Evolutionary conservation across 2,888 invertebrate genomes (phyloP).

Genomic region (Monopis laevigella): DNA sequence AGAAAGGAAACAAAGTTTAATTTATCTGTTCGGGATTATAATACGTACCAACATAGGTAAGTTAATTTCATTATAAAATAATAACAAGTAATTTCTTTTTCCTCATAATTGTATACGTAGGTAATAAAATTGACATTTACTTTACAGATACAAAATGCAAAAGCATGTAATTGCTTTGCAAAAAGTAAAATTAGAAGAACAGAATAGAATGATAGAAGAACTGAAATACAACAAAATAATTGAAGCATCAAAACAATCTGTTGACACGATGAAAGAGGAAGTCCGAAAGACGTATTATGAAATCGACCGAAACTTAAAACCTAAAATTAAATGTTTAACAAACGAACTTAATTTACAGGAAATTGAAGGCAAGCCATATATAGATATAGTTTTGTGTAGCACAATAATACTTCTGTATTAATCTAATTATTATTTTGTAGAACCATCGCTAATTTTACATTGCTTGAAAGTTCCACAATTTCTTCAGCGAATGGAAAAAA

Average conservation of each 20-base stretch:
- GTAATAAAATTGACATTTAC: background rate
- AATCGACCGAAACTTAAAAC: conserved; percentile 64
- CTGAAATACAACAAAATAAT: conserved; percentile 75
- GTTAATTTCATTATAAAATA: conserved; percentile 6
- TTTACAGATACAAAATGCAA: conserved; percentile 71
- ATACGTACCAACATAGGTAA: conserved; percentile 53
- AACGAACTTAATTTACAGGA: conserved; percentile 53
- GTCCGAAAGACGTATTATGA: conserved; percentile 64
- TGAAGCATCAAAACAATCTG: conserved; percentile 70
- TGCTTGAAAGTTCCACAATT: conserved; percentile 73
- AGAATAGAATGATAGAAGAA: conserved; percentile 77
- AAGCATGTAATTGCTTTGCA: conserved; percentile 78
- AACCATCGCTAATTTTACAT: conserved; percentile 45
- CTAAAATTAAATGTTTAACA: conserved; percentile 62
- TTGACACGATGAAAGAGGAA: conserved; percentile 64
- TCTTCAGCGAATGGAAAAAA: conserved; percentile 76
- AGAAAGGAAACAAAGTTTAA: conserved; percentile 32
- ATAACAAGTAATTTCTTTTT: background rate
- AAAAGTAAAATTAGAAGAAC: conserved; percentile 74
- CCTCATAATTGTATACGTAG: background rate
- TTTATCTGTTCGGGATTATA: conserved; percentile 37
- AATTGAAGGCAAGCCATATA: conserved; percentile 42
- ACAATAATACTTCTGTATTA: background rate
- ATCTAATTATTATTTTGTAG: no score
- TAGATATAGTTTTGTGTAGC: background rate